Evolutionary conservation across 2,797 vertebrate genomes (phyloP), one percentile per base, ranked within the genome.

Genomic region (Gadopsis bispinosus): DNA sequence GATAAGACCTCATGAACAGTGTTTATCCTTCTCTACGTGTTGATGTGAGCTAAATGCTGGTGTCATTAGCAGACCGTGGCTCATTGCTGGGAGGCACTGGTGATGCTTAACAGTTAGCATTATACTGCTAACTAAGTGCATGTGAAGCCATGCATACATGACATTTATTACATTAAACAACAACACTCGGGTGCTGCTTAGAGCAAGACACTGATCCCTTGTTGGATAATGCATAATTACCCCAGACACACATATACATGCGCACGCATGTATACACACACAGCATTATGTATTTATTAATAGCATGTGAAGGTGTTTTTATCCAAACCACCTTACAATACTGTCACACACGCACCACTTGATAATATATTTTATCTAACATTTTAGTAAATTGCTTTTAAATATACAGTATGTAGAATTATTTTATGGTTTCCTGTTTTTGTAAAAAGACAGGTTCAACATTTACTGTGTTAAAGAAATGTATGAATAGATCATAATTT

Each of bases 161-260:
- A 95, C 93, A 88, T 94, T 94, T 94, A 95, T 94, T 94, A 94
- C 92, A 94, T 94, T 88, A 92, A 94, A 94, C 94, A 94, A 95
- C 92, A 94, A 93, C 91, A 91, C 84, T 86, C 76, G 81, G 79
- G 64, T 91, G 84, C 85, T 89, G 92, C 92, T 92, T 76, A 80
- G 79, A 90, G 87, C 81, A 37, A 92, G 88, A 91, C 83, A 89
- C 89, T 85, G 89, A 92, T 93, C 85, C 83, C 79, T 81, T 73
- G 83, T 75, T 78, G 83, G 87, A 86, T 88, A 80, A 91, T 87
- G 86, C 87, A 84, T 89, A 91, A 93, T 94, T 94, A 93, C 68
- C 81, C 80, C 65, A 78, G 87, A 89, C 83, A 73, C 62, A 69
- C 69, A 69, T 61, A 71, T 9, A 63, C 61, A 56, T 47, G 12